Conservation (phyloP, 2,888 invertebrate species). For the Agonum fuliginosum region DNA sequence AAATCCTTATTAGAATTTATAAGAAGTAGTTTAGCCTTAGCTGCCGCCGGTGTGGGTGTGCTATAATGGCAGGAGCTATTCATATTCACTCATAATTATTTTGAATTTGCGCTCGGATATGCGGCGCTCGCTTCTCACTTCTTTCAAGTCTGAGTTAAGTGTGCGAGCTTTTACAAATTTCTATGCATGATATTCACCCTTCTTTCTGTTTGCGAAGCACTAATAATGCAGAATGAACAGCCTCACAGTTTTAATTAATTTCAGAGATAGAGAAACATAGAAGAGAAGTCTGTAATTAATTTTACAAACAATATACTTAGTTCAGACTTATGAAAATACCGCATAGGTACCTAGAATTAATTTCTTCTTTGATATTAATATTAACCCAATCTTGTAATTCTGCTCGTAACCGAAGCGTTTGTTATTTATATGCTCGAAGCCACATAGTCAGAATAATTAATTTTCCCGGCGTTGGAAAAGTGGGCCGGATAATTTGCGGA, state of each 20-base stretch:
- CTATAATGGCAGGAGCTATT: slow-evolving; percentile 10
- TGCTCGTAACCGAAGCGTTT: neutral
- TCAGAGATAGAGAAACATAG: slow-evolving; percentile 45
- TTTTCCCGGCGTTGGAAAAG: slow-evolving; percentile 4
- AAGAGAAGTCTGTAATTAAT: slow-evolving; percentile 36
- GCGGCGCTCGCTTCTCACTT: neutral
- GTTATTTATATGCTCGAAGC: slow-evolving; percentile 22
- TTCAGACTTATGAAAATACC: slow-evolving; percentile 49
- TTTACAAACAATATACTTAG: slow-evolving; percentile 41
- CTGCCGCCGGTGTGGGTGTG: no score
- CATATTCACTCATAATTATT: slow-evolving; percentile 29
- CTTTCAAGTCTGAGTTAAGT: slow-evolving; percentile 13
- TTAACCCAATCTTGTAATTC: slow-evolving; percentile 35
- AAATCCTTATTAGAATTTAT: no score
- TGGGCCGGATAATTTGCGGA: neutral
- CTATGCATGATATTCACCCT: slow-evolving; percentile 41
- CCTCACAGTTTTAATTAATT: slow-evolving; percentile 36
- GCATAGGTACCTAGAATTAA: slow-evolving; percentile 42
- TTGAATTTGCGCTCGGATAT: slow-evolving; percentile 1
- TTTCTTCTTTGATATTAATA: slow-evolving; percentile 51
- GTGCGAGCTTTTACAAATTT: slow-evolving; percentile 42
- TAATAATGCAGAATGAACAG: slow-evolving; percentile 49
- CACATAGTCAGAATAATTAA: slow-evolving; percentile 35
- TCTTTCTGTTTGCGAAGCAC: slow-evolving; percentile 41
- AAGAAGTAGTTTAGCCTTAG: no score